phyloP scores from a whole-genome alignment of 2,113 vertebrate species.

The Brachyistius frenatus region DNA sequence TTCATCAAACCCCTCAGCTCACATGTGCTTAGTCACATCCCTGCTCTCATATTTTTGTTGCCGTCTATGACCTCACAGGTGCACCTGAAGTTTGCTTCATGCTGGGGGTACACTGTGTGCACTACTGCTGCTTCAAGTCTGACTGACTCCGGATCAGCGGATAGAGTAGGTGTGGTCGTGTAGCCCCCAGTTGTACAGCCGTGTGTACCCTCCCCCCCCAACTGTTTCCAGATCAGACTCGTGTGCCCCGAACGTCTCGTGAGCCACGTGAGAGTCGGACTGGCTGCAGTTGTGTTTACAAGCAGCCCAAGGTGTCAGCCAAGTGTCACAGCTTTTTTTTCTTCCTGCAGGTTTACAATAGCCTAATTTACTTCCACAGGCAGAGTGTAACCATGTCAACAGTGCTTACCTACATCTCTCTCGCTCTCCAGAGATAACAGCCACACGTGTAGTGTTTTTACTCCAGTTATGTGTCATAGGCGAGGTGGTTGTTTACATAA shows the following conservation, averaged over 20 bases:
- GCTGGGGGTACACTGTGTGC: constrained; percentile 2
- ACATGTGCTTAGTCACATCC: constrained; percentile 34
- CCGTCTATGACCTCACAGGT: background rate
- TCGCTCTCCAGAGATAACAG: constrained; percentile 30
- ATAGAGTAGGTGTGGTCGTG: constrained; percentile 75
- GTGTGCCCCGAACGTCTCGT: constrained; percentile 20
- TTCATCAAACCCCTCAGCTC: constrained; percentile 7
- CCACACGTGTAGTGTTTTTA: constrained; percentile 51
- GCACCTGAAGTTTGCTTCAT: constrained; percentile 3
- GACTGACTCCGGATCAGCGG: constrained; percentile 68
- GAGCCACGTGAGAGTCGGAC: constrained; percentile 58
- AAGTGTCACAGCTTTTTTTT: constrained; percentile 66
- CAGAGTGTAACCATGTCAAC: constrained; percentile 69
- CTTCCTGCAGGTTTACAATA: constrained; percentile 47
- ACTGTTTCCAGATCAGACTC: constrained; percentile 67
- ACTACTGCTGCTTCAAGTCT: constrained; percentile 22
- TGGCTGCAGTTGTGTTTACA: constrained; percentile 78
- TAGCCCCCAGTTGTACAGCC: constrained; percentile 36
- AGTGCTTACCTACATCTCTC: constrained; percentile 46
- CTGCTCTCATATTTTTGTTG: constrained; percentile 19
- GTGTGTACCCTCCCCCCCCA: constrained; percentile 12
- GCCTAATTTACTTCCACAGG: constrained; percentile 66
- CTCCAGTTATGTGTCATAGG: constrained; percentile 15
- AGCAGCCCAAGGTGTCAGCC: constrained; percentile 75
- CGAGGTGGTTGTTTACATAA: background rate